Conservation (phyloP, 1,140 invertebrate species). For the Atta cephalotes region DNA sequence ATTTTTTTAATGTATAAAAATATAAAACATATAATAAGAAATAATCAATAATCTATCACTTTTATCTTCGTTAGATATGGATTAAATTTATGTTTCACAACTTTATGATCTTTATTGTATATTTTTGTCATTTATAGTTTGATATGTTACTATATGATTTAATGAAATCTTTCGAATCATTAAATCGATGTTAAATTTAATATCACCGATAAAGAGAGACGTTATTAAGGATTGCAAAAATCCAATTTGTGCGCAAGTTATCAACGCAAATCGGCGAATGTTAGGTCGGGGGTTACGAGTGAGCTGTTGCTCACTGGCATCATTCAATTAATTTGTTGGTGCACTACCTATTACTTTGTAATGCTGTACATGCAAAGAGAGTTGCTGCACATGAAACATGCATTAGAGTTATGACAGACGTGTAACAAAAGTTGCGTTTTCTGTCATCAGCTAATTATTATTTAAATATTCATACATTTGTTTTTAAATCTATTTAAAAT, state of each 20-base stretch:
- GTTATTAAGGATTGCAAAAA: slow-evolving; percentile 25
- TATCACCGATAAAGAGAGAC: not conserved
- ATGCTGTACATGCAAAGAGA: slow-evolving; percentile 27
- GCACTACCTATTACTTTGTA: slow-evolving; percentile 22
- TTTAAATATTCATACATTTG: not conserved
- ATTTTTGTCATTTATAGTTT: not conserved
- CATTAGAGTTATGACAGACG: not conserved
- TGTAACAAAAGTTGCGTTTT: not conserved
- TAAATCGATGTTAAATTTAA: slow-evolving; percentile 12
- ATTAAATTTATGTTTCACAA: not conserved
- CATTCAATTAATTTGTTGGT: slow-evolving; percentile 46
- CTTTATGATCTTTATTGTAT: not conserved
- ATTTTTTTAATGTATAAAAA: not conserved
- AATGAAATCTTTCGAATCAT: not conserved
- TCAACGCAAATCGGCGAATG: slow-evolving; percentile 19
- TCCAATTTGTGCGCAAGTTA: slow-evolving; percentile 32
- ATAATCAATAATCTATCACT: not conserved
- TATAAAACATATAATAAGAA: not conserved
- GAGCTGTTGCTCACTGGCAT: slow-evolving; percentile 15
- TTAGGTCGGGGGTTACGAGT: slow-evolving; percentile 19
- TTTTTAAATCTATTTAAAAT: not conserved
- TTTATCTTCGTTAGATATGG: not conserved
- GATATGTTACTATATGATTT: not conserved
- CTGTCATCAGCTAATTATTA: not conserved
- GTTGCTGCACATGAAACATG: not conserved